Evolutionary conservation across 2,113 vertebrate species (phyloP), one percentile per base, ranked within the genome.

Genomic region (Struthio camelus): DNA sequence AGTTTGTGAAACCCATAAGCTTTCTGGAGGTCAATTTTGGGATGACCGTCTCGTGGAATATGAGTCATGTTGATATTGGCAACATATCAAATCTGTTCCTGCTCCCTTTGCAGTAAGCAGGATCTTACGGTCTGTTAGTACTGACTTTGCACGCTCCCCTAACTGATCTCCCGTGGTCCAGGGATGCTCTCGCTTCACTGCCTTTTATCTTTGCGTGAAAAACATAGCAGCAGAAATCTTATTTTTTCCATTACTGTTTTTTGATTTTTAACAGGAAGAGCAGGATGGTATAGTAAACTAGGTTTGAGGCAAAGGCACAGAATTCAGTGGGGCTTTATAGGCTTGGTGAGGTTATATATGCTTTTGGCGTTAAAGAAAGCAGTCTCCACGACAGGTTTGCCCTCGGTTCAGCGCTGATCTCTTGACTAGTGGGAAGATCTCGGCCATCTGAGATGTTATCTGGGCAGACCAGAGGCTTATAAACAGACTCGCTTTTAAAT

Each of bases 221-320:
- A 44, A 13, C 1, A 0, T 1, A 16, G 54, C 70, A 36, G 58
- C 1, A 5, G 0, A 3, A n/a, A 34, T 1, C 0, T 0, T 9
- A 20, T 40, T 54, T 67, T 40, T 73, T 53, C 22, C 28, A 1
- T 2, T 6, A 4, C 1, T 23, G 50, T 2, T 58, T 2, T 58
- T 23, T 7, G 9, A 22, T 10, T 10, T 10, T 44, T 30, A 20
- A 9, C 0, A n/a, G 61, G 27, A 32, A 58, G 58, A 75, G 15
- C 12, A 0, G 3, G 5, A 22, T 0, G 24, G 2, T 12, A 11
- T 1, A 61, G 77, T 59, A 30, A 14, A 18, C 8, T 28, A 9
- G 69, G 50, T 38, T 13, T 53, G n/a, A 51, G 70, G 70, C 10
- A 18, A 50, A 27, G 36, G 25, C n/a, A 12, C 17, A 53, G 50